phyloP scores from a whole-genome alignment of 2,113 vertebrate genomes.

The Rhabdomys dilectus region DNA sequence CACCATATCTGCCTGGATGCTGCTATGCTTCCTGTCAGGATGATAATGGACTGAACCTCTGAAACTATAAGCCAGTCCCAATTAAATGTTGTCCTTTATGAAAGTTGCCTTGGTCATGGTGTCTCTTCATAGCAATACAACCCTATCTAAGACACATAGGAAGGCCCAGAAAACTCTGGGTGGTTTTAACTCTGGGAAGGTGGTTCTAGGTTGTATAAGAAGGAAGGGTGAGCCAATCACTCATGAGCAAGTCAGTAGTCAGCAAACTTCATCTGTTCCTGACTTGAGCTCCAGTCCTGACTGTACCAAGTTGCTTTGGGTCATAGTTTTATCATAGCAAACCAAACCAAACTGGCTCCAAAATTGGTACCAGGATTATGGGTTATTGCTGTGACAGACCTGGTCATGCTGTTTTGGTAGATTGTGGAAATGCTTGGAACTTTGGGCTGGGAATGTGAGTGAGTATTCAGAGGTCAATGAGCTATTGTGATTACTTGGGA shows the following conservation, averaged over 20 bases:
- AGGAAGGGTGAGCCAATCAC: not conserved
- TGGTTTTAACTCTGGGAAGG: not conserved
- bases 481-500: not conserved
- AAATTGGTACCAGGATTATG: not conserved
- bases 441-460: not conserved
- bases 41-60: too few species aligned
- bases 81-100: too few species aligned
- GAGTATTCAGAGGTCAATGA: not conserved
- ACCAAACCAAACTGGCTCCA: not conserved
- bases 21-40: too few species aligned
- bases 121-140: too few species aligned
- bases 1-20: too few species aligned
- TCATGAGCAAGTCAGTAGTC: not conserved
- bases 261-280: not conserved
- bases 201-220: not conserved
- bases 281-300: not conserved
- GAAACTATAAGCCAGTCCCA: too few species aligned
- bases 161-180: not conserved
- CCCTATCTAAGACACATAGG: too few species aligned
- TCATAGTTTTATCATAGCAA: not conserved
- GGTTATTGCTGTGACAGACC: not conserved
- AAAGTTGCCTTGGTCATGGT: too few species aligned
- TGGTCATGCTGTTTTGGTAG: not conserved
- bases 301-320: not conserved
- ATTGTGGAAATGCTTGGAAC: not conserved